Percentiles rank a stretch among this genome's conserved stretches.
phyloP scores from a whole-genome alignment of 2,113 vertebrate species.

The Paradoxurus hermaphroditus region DNA sequence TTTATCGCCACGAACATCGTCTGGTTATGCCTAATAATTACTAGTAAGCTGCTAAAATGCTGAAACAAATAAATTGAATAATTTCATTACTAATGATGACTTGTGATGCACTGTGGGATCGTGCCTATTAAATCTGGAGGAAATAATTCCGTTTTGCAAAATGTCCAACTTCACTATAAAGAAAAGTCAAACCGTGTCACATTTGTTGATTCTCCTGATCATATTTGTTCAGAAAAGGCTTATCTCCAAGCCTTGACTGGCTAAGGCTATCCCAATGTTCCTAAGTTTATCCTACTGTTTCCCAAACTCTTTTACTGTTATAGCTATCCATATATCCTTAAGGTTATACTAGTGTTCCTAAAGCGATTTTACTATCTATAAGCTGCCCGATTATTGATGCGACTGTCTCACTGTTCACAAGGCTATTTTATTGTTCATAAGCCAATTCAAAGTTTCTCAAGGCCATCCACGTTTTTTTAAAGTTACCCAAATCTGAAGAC shows the following conservation, averaged over 20 bases:
- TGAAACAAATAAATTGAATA: not conserved
- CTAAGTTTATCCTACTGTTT: not conserved
- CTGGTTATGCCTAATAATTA: not conserved
- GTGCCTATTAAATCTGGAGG: not conserved
- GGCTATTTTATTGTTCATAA: not conserved
- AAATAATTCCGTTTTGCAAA: not conserved
- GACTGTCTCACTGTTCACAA: not conserved
- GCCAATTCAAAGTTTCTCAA: not conserved
- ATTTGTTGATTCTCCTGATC: not conserved
- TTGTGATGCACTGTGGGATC: not conserved
- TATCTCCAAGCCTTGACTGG: not conserved
- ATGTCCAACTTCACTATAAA: not conserved
- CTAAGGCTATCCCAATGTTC: not conserved
- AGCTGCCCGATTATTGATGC: not conserved
- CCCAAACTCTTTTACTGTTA: not conserved
- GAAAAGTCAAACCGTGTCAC: not conserved
- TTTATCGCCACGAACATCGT: not conserved
- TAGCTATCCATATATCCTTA: not conserved
- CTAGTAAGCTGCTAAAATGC: not conserved
- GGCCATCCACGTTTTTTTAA: not conserved
- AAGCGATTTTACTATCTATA: not conserved
- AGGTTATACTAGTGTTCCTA: not conserved
- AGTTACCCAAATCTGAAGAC: not conserved
- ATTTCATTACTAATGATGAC: not conserved
- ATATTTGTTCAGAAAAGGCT: not conserved